Evolutionary conservation across 2,113 vertebrate species (phyloP).

Genomic region (Edolisoma coerulescens): DNA sequence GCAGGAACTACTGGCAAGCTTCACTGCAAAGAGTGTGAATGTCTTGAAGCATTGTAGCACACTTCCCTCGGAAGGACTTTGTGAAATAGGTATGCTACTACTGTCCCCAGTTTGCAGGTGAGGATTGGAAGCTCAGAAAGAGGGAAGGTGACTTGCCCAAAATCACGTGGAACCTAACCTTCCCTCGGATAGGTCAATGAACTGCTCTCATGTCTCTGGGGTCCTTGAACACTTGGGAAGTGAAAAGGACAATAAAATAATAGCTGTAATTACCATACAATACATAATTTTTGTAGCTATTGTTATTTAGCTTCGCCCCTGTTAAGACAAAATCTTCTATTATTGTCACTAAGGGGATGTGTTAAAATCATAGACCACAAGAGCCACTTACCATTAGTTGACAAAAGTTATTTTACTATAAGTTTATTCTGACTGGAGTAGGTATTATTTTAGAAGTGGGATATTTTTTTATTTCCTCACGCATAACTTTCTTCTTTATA

Average conservation of each 20-base stretch:
- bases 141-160: not conserved
- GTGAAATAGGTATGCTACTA: not conserved
- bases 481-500: conserved; percentile 6
- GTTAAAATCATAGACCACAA: not conserved
- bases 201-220: not conserved
- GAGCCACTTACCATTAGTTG: not conserved
- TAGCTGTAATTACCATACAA: not conserved
- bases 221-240: not conserved
- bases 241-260: not conserved
- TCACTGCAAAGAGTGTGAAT: not conserved
- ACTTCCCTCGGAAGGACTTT: not conserved
- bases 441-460: not conserved
- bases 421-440: not conserved
- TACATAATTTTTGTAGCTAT: not conserved
- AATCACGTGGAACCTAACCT: not conserved
- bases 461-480: not conserved
- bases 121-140: not conserved
- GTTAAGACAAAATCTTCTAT: not conserved
- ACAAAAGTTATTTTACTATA: not conserved
- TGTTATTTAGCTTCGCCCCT: not conserved
- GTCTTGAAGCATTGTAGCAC: not conserved
- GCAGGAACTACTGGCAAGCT: not conserved
- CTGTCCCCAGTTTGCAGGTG: not conserved
- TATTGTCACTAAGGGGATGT: not conserved
- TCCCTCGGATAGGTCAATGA: not conserved